phyloP scores from a whole-genome alignment of 2,797 vertebrate genomes.

The Phrynocephalus guinanensis region DNA sequence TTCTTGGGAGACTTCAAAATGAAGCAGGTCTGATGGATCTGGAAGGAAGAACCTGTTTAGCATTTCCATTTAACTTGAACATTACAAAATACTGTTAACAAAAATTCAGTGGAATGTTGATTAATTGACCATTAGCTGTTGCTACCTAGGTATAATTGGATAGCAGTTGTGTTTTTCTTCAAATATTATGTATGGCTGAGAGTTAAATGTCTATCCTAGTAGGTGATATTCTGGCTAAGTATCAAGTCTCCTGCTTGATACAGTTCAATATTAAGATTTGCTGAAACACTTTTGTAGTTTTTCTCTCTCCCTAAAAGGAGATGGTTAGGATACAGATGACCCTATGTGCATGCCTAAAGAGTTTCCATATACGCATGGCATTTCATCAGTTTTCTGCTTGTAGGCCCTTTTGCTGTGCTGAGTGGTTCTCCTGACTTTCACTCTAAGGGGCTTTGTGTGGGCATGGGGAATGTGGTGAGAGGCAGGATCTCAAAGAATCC shows the following conservation, averaged over 20 bases:
- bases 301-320: not conserved
- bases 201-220: not conserved
- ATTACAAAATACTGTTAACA: not conserved
- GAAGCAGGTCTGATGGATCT: conserved; percentile 74
- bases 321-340: not conserved
- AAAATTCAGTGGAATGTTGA: not conserved
- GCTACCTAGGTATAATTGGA: not conserved
- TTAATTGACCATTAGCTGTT: not conserved
- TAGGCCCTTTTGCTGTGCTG: not conserved
- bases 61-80: conserved; percentile 34
- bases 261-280: not conserved
- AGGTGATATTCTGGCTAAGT: not conserved
- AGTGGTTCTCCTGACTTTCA: not conserved
- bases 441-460: not conserved
- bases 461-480: not conserved
- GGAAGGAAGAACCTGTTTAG: conserved; percentile 48
- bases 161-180: not conserved
- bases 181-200: not conserved
- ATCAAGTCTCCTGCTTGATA: not conserved
- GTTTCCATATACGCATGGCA: no score
- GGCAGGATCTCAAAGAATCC: not conserved
- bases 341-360: no score
- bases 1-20: conserved; percentile 85
- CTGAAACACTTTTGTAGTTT: not conserved
- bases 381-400: not conserved